A percentile compares a stretch with the other conserved stretches of the same genome.
These are phyloP conservation scores for Neelides sp. DNA, from an alignment of 1,140 invertebrate genomes.

Conservation along the genomic window DNA sequence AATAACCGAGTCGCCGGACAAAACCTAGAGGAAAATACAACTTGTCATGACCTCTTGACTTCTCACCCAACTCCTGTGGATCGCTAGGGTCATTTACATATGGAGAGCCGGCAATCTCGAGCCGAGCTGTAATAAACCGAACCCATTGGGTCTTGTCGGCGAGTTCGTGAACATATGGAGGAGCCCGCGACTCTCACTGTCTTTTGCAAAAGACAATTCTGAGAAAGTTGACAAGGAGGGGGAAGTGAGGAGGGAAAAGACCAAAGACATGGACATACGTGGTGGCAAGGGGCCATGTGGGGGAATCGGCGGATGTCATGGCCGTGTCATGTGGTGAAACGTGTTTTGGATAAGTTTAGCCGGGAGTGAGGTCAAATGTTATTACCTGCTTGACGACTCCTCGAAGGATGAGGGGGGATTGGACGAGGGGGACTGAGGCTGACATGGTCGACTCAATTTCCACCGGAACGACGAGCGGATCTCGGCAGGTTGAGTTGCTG, in stretches of 20 bases:
- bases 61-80: not conserved
- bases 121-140: not conserved
- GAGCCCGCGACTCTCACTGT: too few species aligned
- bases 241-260: not conserved
- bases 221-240: too few species aligned
- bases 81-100: not conserved
- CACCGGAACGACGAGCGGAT: too few species aligned
- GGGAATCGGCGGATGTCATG: too few species aligned
- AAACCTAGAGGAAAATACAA: slow-evolving; percentile 47
- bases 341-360: not conserved
- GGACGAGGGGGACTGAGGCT: not conserved
- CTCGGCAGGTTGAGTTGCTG: too few species aligned
- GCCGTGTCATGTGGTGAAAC: not conserved
- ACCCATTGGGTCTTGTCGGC: not conserved
- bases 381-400: slow-evolving; percentile 48
- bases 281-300: too few species aligned
- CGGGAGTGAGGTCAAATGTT: not conserved
- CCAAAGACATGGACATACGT: not conserved
- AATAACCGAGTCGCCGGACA: slow-evolving; percentile 79
- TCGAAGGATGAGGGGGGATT: slow-evolving; percentile 35
- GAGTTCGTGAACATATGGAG: not conserved
- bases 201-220: too few species aligned
- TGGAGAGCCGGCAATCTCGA: too few species aligned
- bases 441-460: too few species aligned
- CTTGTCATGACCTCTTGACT: not conserved